Percentiles rank a stretch among this genome's conserved stretches.
These are phyloP conservation scores for Diceros bicornis DNA, from an alignment of 2,797 vertebrate genomes.

Conservation along the genomic window DNA sequence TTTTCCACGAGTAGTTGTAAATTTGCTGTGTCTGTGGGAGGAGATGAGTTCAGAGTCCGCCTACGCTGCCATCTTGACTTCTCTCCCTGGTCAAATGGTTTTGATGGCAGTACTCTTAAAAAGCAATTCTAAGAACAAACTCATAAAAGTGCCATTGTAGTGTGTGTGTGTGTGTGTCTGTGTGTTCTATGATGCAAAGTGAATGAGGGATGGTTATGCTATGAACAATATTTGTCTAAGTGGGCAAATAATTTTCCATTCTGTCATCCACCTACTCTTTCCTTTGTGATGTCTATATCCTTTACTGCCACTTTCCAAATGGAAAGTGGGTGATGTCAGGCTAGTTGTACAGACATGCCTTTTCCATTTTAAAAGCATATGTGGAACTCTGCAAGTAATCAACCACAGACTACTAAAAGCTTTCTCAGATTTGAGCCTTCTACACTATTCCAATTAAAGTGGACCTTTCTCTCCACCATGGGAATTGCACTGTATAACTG, in stretches of 20 bases:
- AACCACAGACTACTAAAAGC: conserved; percentile 14
- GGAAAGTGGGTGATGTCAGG: not conserved
- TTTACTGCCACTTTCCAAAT: not conserved
- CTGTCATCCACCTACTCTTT: not conserved
- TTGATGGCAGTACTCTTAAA: not conserved
- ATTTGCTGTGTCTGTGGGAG: no score
- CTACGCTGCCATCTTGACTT: no score
- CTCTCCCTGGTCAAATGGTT: not conserved
- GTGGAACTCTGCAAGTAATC: conserved; percentile 36
- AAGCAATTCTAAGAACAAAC: not conserved
- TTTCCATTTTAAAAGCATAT: conserved; percentile 57
- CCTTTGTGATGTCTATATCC: not conserved
- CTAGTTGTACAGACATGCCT: not conserved
- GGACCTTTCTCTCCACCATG: conserved; percentile 45
- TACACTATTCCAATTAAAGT: conserved; percentile 67
- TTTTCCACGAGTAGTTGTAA: no score
- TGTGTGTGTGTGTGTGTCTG: not conserved
- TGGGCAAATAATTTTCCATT: not conserved
- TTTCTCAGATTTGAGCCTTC: conserved; percentile 59
- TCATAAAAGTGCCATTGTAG: not conserved
- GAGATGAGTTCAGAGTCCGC: no score
- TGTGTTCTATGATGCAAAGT: not conserved
- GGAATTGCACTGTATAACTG: conserved; percentile 78
- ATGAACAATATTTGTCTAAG: not conserved
- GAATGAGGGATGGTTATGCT: not conserved